Conservation (phyloP, 2,113 vertebrate genomes). For the Glaucidium brasilianum region DNA sequence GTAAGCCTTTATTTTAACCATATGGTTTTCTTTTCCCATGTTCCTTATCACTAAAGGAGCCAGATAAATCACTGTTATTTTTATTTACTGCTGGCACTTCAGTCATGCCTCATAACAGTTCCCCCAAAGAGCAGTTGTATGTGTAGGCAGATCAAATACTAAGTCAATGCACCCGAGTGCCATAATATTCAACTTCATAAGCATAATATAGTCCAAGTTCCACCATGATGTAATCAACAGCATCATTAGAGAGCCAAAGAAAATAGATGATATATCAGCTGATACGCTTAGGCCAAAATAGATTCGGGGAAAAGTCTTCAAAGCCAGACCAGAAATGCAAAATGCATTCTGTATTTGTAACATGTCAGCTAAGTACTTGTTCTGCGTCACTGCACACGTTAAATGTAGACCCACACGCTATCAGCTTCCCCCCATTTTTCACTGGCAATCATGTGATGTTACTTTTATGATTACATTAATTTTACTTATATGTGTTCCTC, state of each 20-base stretch:
- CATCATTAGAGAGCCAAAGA: not conserved
- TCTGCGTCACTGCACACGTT: not conserved
- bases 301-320: constrained; percentile 14
- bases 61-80: not conserved
- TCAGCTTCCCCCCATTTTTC: not conserved
- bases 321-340: not conserved
- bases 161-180: not conserved
- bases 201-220: not conserved
- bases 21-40: not conserved
- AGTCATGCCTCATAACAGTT: not conserved
- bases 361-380: constrained; percentile 6
- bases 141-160: not conserved
- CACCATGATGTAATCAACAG: not conserved
- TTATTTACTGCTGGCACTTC: not conserved
- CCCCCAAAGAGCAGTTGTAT: not conserved
- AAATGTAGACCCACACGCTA: not conserved
- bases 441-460: not conserved
- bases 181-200: not conserved
- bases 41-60: not conserved
- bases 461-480: not conserved
- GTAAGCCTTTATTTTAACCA: not conserved
- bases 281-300: constrained; percentile 5
- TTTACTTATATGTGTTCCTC: not conserved
- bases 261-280: constrained; percentile 4
- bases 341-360: not conserved